Conservation (phyloP, 35 echinoderm and acorn worm genomes). For the Lytechinus pictus region DNA sequence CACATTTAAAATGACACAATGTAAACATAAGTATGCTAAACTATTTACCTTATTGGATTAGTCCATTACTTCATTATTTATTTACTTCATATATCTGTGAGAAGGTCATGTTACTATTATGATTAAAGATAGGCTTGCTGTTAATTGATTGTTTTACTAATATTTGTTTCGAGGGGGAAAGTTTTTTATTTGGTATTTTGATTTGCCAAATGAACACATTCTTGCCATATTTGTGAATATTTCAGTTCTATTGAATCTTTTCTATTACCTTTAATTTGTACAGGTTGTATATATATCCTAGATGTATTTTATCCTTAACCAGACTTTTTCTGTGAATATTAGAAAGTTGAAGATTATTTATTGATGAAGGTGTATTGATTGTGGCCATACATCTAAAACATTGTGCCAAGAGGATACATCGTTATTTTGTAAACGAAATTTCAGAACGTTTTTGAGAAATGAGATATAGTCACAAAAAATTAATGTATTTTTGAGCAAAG, state of each 20-base stretch:
- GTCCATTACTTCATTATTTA: not conserved
- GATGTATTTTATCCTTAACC: not conserved
- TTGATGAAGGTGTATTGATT: not conserved
- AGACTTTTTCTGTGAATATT: not conserved
- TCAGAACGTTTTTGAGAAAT: not conserved
- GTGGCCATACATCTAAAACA: not conserved
- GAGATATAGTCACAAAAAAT: not conserved
- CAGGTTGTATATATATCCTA: not conserved
- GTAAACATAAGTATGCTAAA: too few species aligned
- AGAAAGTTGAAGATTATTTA: conserved; percentile 6
- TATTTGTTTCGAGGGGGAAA: too few species aligned
- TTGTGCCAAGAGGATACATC: not conserved
- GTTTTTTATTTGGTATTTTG: not conserved
- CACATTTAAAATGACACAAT: too few species aligned
- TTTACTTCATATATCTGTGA: too few species aligned
- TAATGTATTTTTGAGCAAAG: not conserved
- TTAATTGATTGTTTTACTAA: not conserved
- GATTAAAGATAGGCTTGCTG: not conserved
- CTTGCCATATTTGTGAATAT: not conserved
- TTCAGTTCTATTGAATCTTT: too few species aligned
- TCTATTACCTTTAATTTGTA: not conserved
- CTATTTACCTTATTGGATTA: too few species aligned
- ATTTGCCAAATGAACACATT: not conserved
- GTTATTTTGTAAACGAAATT: not conserved
- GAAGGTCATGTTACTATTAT: too few species aligned